These are phyloP conservation scores for Pharmacophagus antenor DNA, from an alignment of 2,888 invertebrate genomes.

Conservation along the genomic window DNA sequence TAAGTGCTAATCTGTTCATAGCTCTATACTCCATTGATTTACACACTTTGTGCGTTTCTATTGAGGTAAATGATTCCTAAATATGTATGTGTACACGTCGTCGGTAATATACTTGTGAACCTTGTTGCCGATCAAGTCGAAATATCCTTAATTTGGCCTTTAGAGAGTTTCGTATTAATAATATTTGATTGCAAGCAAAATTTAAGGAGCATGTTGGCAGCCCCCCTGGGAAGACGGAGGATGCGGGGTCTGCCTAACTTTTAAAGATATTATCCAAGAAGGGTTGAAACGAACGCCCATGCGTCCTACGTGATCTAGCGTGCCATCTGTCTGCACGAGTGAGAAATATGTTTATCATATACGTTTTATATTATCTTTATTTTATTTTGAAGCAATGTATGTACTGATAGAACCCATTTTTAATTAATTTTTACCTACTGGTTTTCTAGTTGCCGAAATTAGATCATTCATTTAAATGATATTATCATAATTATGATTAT, in stretches of 20 bases:
- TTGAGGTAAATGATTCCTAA: too few relatives aligned
- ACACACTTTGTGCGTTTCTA: too few relatives aligned
- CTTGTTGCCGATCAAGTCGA: neutral
- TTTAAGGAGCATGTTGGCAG: conserved; percentile 58
- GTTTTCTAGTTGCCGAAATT: too few relatives aligned
- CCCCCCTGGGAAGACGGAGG: conserved; percentile 46
- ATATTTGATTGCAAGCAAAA: conserved; percentile 71
- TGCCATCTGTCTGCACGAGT: conserved; percentile 74
- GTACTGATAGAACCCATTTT: neutral
- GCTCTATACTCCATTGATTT: too few relatives aligned
- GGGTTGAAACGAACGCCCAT: conserved; percentile 62
- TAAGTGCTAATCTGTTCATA: too few relatives aligned
- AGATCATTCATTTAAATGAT: too few relatives aligned
- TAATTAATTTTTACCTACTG: too few relatives aligned
- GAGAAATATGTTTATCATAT: conserved; percentile 65
- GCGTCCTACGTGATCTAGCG: conserved; percentile 70
- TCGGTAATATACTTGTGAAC: neutral
- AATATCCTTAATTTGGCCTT: neutral
- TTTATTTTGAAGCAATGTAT: neutral
- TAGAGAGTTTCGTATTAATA: conserved; percentile 44
- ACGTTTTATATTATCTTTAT: conserved; percentile 2
- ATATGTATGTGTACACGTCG: too few relatives aligned
- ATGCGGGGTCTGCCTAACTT: conserved; percentile 61
- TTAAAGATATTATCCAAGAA: conserved; percentile 80
- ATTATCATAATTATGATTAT: too few relatives aligned